Percentiles rank a stretch among this genome's conserved stretches.
Conservation (phyloP, 2,797 vertebrate species). For the Propithecus perrieri region DNA sequence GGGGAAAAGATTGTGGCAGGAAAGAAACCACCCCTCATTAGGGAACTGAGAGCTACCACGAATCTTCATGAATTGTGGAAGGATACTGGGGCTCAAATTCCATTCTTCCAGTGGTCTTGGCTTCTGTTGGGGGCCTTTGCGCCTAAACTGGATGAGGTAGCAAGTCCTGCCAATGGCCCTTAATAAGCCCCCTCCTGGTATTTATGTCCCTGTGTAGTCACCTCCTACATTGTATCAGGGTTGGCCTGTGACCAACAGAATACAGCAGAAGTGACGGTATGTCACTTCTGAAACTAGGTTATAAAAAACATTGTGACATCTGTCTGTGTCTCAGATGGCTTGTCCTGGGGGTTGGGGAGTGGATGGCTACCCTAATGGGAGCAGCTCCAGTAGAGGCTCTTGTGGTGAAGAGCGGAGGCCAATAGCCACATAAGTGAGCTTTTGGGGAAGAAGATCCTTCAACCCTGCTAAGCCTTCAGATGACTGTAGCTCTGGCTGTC, state of each 20-base stretch:
- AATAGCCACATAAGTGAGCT: background rate
- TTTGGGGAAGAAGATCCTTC: background rate
- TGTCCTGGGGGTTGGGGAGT: background rate
- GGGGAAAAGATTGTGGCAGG: too few species aligned
- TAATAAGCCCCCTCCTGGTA: fast-evolving
- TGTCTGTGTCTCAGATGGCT: background rate
- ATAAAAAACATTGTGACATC: background rate
- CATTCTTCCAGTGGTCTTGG: too few species aligned
- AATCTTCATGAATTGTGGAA: too few species aligned
- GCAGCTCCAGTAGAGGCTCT: background rate
- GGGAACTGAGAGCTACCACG: too few species aligned
- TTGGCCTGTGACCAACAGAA: background rate
- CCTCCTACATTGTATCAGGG: background rate
- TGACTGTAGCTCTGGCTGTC: background rate
- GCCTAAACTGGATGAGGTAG: background rate
- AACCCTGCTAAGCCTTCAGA: background rate
- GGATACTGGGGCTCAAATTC: too few species aligned
- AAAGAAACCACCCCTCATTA: too few species aligned
- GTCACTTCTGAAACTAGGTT: background rate
- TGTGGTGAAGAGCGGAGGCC: background rate
- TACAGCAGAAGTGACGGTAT: background rate
- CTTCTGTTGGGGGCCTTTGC: background rate
- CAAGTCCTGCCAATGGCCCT: background rate
- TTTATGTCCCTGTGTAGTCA: background rate
- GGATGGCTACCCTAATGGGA: background rate